These are phyloP conservation scores for Parazoanthus darwini DNA, from an alignment of 92 coral and sea anemone genomes.

Conservation along the genomic window DNA sequence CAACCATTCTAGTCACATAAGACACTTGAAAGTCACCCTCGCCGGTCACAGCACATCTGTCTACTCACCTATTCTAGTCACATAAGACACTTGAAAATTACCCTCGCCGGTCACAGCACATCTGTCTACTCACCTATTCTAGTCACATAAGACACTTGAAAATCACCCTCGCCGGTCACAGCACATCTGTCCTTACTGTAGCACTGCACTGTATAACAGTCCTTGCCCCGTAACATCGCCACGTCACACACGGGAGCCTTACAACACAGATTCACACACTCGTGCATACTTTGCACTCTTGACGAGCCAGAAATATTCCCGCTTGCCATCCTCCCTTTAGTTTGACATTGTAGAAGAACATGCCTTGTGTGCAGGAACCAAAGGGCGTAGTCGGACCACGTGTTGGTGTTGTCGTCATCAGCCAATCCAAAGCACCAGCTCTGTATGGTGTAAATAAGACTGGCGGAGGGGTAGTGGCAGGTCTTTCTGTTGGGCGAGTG, in stretches of 20 bases:
- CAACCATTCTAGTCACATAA: background rate
- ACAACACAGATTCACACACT: constrained; percentile 83
- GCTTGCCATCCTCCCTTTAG: constrained; percentile 84
- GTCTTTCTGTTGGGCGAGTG: constrained; percentile 47
- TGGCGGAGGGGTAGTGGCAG: constrained; percentile 28
- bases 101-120: constrained; percentile 36
- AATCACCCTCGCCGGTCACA: constrained; percentile 72
- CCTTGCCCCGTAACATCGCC: constrained; percentile 69
- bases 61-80: background rate
- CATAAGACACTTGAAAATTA: background rate
- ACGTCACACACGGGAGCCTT: constrained; percentile 76
- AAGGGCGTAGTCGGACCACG: constrained; percentile 41
- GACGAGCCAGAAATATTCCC: constrained; percentile 67
- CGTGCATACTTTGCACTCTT: constrained; percentile 61
- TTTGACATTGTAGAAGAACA: constrained; percentile 87
- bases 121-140: constrained; percentile 44
- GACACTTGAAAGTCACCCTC: no score
- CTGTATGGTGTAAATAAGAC: constrained; percentile 46
- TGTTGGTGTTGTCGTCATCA: constrained; percentile 49
- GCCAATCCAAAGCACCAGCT: constrained; percentile 47
- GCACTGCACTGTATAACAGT: constrained; percentile 83
- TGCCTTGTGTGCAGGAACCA: constrained; percentile 69
- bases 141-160: constrained; percentile 74
- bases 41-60: background rate
- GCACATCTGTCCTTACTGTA: constrained; percentile 67